Conservation (phyloP, 1,140 invertebrate genomes). For the Harlomillsia oculata region DNA sequence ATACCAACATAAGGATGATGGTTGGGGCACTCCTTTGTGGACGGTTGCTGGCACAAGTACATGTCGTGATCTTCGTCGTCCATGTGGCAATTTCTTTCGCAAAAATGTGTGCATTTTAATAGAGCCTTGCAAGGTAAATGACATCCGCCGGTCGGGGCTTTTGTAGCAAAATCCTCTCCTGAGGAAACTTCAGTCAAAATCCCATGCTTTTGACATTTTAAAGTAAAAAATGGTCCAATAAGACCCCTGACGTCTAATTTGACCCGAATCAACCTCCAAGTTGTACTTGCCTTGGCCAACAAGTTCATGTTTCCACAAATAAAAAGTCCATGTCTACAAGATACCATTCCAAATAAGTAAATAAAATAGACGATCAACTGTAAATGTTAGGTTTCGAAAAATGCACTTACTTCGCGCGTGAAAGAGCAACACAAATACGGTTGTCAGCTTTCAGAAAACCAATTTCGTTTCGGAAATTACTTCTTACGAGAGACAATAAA, state of each 20-base stretch:
- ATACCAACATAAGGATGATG: neutral
- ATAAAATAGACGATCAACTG: neutral
- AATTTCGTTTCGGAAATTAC: conserved; percentile 55
- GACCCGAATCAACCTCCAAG: conserved; percentile 27
- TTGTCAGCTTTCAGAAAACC: conserved; percentile 68
- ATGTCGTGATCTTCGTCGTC: conserved; percentile 28
- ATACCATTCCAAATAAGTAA: neutral
- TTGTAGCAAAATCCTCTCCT: conserved; percentile 11
- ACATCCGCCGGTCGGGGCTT: conserved; percentile 25
- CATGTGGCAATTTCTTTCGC: conserved; percentile 34
- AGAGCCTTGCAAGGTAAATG: conserved; percentile 2
- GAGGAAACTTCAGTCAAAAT: neutral
- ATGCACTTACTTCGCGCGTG: conserved; percentile 60
- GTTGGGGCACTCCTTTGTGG: neutral
- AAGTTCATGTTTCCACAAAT: conserved; percentile 56
- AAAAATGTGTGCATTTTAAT: conserved; percentile 32
- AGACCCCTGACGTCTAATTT: conserved; percentile 16
- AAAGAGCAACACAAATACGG: conserved; percentile 72
- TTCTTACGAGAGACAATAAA: conserved; percentile 69
- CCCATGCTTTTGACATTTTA: conserved; percentile 35
- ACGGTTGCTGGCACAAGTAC: conserved; percentile 16
- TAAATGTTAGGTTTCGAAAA: neutral
- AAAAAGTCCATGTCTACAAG: conserved; percentile 48
- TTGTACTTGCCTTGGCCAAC: conserved; percentile 38
- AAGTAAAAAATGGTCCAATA: conserved; percentile 36